These are phyloP conservation scores for Seira sanloemensis DNA, from an alignment of 2,888 invertebrate species.

Conservation along the genomic window DNA sequence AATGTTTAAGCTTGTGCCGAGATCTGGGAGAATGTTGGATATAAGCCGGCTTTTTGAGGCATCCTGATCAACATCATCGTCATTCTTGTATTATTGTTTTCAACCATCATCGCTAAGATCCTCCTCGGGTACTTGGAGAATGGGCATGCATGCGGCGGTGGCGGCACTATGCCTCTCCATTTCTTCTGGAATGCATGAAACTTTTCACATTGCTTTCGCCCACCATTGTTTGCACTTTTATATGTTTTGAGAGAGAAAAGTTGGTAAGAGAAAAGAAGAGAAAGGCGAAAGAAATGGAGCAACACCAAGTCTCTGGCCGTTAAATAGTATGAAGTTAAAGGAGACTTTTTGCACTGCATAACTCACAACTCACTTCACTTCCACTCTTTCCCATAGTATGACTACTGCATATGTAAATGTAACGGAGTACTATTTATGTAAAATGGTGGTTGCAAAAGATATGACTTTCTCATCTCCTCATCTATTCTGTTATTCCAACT, in stretches of 20 bases:
- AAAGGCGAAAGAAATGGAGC: background rate
- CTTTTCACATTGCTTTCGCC: background rate
- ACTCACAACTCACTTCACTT: constrained; percentile 28
- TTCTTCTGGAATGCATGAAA: constrained; percentile 19
- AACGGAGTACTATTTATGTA: constrained; percentile 16
- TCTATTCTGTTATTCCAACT: constrained; percentile 28
- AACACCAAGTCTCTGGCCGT: background rate
- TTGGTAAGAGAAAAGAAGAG: constrained; percentile 11
- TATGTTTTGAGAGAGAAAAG: background rate
- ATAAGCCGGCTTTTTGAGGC: constrained; percentile 28
- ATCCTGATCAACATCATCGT: constrained; percentile 45
- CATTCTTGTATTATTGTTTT: constrained; percentile 43
- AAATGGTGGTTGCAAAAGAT: constrained; percentile 27
- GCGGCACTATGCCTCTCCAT: background rate
- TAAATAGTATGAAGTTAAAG: background rate
- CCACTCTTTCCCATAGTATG: constrained; percentile 23
- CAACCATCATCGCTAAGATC: constrained; percentile 3
- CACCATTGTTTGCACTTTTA: background rate
- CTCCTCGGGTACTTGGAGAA: background rate
- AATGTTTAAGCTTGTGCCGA: constrained; percentile 57
- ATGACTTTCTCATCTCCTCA: constrained; percentile 31
- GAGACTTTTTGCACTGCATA: constrained; percentile 26
- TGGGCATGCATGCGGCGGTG: background rate
- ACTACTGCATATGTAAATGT: background rate
- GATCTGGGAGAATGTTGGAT: constrained; percentile 12